Conservation (phyloP, 2,888 invertebrate species). For the Heliconius hortense region DNA sequence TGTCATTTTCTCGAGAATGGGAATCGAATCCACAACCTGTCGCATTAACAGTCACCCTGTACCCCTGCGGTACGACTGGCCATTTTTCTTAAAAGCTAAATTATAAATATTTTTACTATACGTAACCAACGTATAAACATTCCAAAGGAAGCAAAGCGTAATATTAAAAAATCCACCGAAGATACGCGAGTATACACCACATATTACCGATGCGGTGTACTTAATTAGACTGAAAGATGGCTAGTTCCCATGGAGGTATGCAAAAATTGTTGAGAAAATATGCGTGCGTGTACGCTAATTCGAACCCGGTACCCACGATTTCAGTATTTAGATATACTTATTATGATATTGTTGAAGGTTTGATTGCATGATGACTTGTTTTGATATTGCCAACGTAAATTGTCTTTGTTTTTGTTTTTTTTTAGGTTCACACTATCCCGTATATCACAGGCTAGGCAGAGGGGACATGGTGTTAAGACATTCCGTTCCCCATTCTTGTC, state of each 20-base stretch:
- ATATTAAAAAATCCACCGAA: slow-evolving; percentile 45
- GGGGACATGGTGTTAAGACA: neutral
- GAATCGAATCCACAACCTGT: too few relatives aligned
- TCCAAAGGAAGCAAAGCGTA: slow-evolving; percentile 23
- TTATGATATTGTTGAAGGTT: slow-evolving; percentile 25
- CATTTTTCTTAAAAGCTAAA: too few relatives aligned
- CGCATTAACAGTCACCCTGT: too few relatives aligned
- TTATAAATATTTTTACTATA: slow-evolving; percentile 27
- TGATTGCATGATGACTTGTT: slow-evolving; percentile 16
- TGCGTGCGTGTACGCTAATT: slow-evolving; percentile 71
- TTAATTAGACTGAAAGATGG: slow-evolving; percentile 63
- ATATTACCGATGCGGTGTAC: slow-evolving; percentile 59
- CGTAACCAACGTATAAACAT: slow-evolving; percentile 38
- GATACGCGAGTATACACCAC: slow-evolving; percentile 48
- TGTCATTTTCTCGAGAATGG: too few relatives aligned
- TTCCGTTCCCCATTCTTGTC: neutral
- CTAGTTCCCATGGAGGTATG: slow-evolving; percentile 77
- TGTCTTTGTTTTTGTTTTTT: neutral
- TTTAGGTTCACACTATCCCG: neutral
- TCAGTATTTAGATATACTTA: slow-evolving; percentile 63
- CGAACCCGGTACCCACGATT: slow-evolving; percentile 59
- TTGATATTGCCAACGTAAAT: neutral
- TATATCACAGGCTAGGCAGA: neutral
- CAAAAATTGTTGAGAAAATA: slow-evolving; percentile 81
- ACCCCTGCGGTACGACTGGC: too few relatives aligned